Evolutionary conservation across 37 sponge, comb jelly and placozoan genomes (phyloP), one percentile per base, ranked within the genome.

Genomic region (Cliona cf. orientalis): DNA sequence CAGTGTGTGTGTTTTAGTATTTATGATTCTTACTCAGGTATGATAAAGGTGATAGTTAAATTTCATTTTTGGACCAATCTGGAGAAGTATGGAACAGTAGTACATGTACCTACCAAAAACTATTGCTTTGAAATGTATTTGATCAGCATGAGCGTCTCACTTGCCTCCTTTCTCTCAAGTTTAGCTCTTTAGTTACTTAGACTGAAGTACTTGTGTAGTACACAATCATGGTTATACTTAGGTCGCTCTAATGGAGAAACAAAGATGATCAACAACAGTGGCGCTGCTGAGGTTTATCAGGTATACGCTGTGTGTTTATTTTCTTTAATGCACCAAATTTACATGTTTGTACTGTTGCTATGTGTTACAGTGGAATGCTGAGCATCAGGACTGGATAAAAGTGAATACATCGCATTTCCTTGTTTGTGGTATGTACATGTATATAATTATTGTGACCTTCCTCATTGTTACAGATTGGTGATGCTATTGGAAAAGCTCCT

Each of bases 231-330:
- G 5, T n/a, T 31, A 31, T 66, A 11, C 1, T 26, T 37, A 76
- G 91, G 91, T 33, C 75, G 61, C 46, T 82, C 89, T 45, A 72
- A 42, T 58, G 94, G 94, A 33, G 87, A 89, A n/a, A 86, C 80
- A 21, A 26, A 79, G 49, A 59, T 89, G 78, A 41, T 93, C 40
- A 82, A 81, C 61, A 86, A 86, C 38, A 72, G 74, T 31, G 90
- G 84, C 26, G 39, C 42, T 19, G 68, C 87, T 43, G 94, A 86
- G 73, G 94, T 90, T 19, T 93, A 93, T 34, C 94, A 93, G 87
- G 94, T 89, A 25, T 22, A 61, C 36, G 21, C 5, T 42, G 4
- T 46, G 2, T 22, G 44, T n/a, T 3, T 44, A 56, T 5, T 71
- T 4, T 42, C 14, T 6, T 25, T 44, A 1, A 17, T 69, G 1